A percentile compares a stretch with the other conserved stretches of the same genome.
Conservation (phyloP, 2,113 vertebrate genomes). For the Myiozetetes cayanensis region DNA sequence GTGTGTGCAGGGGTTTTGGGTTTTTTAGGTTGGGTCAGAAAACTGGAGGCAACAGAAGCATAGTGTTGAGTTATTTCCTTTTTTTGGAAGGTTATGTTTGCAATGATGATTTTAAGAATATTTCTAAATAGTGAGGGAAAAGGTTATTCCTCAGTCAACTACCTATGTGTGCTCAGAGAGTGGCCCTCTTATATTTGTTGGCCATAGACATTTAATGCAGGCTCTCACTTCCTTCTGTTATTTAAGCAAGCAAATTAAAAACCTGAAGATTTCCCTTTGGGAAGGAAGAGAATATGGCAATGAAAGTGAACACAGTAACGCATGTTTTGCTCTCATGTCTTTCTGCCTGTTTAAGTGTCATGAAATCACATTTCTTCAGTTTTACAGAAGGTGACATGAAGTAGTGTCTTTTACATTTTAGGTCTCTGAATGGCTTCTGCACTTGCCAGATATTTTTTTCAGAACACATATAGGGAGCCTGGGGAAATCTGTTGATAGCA, state of each 20-base stretch:
- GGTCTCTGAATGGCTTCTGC: neutral
- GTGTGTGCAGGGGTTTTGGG: accelerated
- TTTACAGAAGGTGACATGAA: neutral
- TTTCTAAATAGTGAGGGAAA: neutral
- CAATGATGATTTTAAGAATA: neutral
- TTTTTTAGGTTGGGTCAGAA: neutral
- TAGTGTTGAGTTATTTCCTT: neutral
- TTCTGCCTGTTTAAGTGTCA: neutral
- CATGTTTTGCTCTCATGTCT: neutral
- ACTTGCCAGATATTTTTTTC: neutral
- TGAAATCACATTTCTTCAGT: neutral
- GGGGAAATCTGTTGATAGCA: neutral
- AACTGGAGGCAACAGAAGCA: neutral
- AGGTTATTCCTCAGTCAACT: neutral
- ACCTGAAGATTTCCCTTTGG: neutral
- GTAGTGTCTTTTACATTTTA: neutral
- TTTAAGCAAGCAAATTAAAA: neutral
- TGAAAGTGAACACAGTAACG: neutral
- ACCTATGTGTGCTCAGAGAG: neutral
- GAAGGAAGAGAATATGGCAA: neutral
- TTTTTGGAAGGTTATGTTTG: neutral
- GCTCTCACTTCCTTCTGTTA: neutral
- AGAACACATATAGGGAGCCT: neutral
- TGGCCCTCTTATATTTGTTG: neutral
- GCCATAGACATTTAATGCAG: neutral